Percentiles rank a stretch among this genome's conserved stretches.
Evolutionary conservation across 2,888 invertebrate species (phyloP).

Genomic region (Tanytarsus gracilentus): DNA sequence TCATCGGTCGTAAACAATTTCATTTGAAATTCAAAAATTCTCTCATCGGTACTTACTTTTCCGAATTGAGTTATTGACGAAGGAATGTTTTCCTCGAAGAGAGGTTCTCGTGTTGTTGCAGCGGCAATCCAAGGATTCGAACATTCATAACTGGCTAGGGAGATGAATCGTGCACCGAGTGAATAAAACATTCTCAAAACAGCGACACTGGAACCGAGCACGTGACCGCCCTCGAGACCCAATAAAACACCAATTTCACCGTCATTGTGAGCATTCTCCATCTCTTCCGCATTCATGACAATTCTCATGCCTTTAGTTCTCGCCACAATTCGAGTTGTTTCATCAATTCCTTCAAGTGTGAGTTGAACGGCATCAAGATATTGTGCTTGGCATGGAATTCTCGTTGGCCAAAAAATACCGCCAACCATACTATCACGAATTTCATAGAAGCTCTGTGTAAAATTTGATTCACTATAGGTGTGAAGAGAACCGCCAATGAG

Average conservation of each 20-base stretch:
- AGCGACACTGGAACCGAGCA: slow-evolving; percentile 56
- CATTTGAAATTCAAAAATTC: too few relatives aligned
- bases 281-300: slow-evolving; percentile 49
- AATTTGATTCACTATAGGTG: slow-evolving; percentile 34
- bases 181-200: slow-evolving; percentile 56
- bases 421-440: slow-evolving; percentile 48
- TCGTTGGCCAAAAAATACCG: slow-evolving; percentile 43
- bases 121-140: slow-evolving; percentile 55
- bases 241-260: slow-evolving; percentile 54
- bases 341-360: slow-evolving; percentile 57
- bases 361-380: slow-evolving; percentile 57
- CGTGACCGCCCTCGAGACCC: slow-evolving; percentile 58
- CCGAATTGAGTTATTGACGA: slow-evolving; percentile 42
- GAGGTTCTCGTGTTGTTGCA: slow-evolving; percentile 32
- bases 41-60: slow-evolving; percentile 36
- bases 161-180: slow-evolving; percentile 56
- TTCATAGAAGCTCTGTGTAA: slow-evolving; percentile 35
- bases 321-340: slow-evolving; percentile 50
- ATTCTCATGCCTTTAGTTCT: slow-evolving; percentile 47
- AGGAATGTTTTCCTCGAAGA: slow-evolving; percentile 40
- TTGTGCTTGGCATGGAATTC: slow-evolving; percentile 53
- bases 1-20: slow-evolving; percentile 19
- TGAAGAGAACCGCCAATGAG: slow-evolving; percentile 48
- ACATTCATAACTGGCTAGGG: slow-evolving; percentile 55
- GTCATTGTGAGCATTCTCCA: slow-evolving; percentile 51